These are phyloP conservation scores for Mobula birostris DNA, from an alignment of 2,113 vertebrate genomes.

Conservation along the genomic window DNA sequence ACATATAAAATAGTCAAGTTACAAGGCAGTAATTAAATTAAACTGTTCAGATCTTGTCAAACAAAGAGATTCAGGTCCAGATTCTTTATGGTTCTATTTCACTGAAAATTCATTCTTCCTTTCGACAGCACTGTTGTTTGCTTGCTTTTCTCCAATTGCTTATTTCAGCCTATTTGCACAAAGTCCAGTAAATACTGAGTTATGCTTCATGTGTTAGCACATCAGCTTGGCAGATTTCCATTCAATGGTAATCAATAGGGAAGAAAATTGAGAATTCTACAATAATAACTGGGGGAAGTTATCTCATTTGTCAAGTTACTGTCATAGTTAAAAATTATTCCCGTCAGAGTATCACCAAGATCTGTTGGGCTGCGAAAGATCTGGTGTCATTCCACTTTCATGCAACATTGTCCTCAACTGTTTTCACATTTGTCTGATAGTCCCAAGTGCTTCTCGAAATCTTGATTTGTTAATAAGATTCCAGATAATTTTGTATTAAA, in stretches of 20 bases:
- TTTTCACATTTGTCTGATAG: neutral
- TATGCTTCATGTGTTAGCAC: neutral
- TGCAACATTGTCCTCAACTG: neutral
- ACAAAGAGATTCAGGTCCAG: neutral
- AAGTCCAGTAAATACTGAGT: neutral
- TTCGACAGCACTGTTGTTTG: neutral
- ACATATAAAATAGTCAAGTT: slow-evolving; percentile 6
- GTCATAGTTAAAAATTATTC: no score
- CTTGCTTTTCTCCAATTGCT: neutral
- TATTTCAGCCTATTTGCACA: neutral
- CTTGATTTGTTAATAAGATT: neutral
- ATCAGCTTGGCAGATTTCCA: neutral
- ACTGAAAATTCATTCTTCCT: neutral
- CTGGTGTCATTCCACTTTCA: neutral
- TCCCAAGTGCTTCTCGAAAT: neutral
- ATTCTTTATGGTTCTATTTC: neutral
- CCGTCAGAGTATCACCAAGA: no score
- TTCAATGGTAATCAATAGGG: neutral
- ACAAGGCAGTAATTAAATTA: slow-evolving; percentile 15
- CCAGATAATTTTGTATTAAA: neutral
- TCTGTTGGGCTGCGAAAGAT: neutral
- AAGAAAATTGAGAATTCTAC: neutral
- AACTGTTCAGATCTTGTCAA: neutral
- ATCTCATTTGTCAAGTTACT: no score
- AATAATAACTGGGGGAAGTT: neutral